Evolutionary conservation across 1,140 invertebrate genomes (phyloP).

Genomic region (Notospermus geniculatus): DNA sequence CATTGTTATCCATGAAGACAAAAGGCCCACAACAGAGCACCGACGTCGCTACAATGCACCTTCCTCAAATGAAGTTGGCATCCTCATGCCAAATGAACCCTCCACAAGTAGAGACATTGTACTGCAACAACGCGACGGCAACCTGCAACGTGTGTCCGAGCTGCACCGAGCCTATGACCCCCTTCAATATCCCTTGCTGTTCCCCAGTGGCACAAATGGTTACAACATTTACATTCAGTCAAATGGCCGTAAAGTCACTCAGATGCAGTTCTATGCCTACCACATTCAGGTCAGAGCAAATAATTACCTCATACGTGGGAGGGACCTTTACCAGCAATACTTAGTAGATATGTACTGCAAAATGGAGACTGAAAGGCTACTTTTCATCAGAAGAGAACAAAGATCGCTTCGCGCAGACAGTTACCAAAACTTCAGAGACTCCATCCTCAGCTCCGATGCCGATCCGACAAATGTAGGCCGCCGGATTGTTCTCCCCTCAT

Average conservation of each 20-base stretch:
- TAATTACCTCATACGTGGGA: constrained; percentile 36
- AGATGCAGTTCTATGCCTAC: constrained; percentile 23
- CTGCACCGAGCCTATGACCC: neutral
- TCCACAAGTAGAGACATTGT: neutral
- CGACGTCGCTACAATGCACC: neutral
- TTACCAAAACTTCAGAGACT: constrained; percentile 32
- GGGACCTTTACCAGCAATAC: constrained; percentile 51
- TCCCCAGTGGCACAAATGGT: neutral
- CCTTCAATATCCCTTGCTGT: neutral
- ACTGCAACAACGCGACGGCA: neutral
- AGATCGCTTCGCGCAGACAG: constrained; percentile 25
- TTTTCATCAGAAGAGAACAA: constrained; percentile 38
- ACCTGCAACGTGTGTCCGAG: neutral
- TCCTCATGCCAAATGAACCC: neutral
- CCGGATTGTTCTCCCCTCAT: constrained; percentile 52
- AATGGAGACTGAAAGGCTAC: constrained; percentile 40
- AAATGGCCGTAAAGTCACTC: constrained; percentile 1
- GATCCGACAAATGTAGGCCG: constrained; percentile 30
- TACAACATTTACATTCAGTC: neutral
- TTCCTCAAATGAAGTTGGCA: neutral
- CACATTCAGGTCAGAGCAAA: constrained; percentile 23
- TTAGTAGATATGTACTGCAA: constrained; percentile 55
- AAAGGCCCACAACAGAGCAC: neutral
- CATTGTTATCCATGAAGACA: neutral
- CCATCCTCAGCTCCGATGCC: constrained; percentile 19